Evolutionary conservation across 2,888 invertebrate genomes (phyloP).

Genomic region (Stenotaenia linearis): DNA sequence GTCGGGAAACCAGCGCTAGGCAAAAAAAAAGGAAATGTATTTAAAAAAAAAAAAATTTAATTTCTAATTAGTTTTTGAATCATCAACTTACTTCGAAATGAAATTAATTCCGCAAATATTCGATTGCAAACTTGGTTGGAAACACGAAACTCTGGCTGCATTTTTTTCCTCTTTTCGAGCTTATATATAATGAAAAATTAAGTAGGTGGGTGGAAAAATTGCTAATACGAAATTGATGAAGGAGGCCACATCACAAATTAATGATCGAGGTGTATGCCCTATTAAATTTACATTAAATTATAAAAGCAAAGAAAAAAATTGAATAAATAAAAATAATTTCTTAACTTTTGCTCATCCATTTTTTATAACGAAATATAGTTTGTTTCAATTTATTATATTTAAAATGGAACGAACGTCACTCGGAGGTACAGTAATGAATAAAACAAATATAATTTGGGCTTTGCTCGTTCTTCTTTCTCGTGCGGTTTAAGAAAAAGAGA

Average conservation of each 20-base stretch:
- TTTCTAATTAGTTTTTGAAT: neutral
- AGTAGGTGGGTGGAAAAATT: neutral
- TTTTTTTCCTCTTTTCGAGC: neutral
- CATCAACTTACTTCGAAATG: neutral
- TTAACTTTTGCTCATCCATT: too few relatives aligned
- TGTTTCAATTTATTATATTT: neutral
- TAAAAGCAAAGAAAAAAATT: neutral
- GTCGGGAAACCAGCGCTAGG: neutral
- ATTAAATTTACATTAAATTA: neutral
- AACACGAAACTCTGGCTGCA: too few relatives aligned
- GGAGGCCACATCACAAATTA: neutral
- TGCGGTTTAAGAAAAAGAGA: neutral
- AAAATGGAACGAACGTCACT: too few relatives aligned
- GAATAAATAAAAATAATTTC: neutral
- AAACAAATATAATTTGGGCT: neutral
- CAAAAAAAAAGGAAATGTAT: neutral
- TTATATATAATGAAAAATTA: neutral
- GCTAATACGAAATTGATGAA: conserved; percentile 17
- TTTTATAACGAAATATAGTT: neutral
- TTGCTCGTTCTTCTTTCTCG: neutral
- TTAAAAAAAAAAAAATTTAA: neutral
- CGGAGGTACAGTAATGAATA: neutral
- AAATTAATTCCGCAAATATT: neutral
- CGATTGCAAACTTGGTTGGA: too few relatives aligned
- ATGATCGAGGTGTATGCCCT: neutral